phyloP scores from a whole-genome alignment of 2,113 vertebrate species.

The Fulmarus glacialis region DNA sequence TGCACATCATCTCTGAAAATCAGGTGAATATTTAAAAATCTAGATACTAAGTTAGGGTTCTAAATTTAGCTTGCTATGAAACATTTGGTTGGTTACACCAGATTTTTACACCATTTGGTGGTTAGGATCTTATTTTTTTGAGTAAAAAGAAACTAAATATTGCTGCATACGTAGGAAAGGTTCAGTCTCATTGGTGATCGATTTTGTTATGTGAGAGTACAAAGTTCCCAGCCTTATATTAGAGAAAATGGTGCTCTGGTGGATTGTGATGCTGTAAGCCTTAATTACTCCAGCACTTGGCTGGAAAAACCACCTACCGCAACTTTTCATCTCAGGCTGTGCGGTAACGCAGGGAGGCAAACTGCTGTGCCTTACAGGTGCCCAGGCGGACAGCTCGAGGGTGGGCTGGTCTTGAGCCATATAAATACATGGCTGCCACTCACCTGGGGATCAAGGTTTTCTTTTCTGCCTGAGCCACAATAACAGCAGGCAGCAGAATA shows the following conservation, averaged over 20 bases:
- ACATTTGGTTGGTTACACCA: background rate
- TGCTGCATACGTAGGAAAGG: background rate
- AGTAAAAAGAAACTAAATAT: background rate
- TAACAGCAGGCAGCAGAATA: background rate
- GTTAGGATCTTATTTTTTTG: background rate
- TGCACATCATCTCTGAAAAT: background rate
- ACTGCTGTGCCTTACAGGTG: background rate
- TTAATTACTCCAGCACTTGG: background rate
- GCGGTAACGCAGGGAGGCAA: background rate
- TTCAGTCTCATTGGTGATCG: background rate
- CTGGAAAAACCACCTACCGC: background rate
- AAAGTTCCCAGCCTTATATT: background rate
- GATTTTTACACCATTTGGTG: background rate
- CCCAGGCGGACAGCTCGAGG: fast-evolving
- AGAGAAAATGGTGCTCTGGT: background rate
- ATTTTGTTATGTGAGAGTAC: background rate
- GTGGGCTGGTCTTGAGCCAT: background rate
- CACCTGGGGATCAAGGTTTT: background rate
- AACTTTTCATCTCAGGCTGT: background rate
- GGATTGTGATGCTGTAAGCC: background rate
- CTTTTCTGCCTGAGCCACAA: background rate
- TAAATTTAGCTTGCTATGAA: background rate
- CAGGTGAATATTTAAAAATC: background rate
- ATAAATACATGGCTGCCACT: background rate
- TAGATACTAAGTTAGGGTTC: background rate